These are phyloP conservation scores for Rhinogobio ventralis DNA, from an alignment of 2,797 vertebrate species.

Conservation along the genomic window DNA sequence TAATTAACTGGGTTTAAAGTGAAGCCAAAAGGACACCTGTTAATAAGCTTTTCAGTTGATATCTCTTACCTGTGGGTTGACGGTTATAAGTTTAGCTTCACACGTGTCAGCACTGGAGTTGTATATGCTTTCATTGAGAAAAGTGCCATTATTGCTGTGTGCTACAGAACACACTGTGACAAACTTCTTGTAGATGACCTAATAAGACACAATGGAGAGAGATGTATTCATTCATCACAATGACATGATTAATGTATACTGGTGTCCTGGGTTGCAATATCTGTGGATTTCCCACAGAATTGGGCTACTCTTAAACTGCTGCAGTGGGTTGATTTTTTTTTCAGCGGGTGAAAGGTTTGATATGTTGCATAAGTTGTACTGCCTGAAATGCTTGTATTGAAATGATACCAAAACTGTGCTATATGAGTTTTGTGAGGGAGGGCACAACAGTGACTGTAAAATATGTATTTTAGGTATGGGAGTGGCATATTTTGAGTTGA, in stretches of 20 bases:
- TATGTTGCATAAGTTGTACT: background rate
- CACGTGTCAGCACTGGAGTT: conserved; percentile 56
- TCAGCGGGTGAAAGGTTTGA: background rate
- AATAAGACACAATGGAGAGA: conserved; percentile 28
- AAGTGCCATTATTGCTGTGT: conserved; percentile 56
- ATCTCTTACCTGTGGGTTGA: conserved; percentile 76
- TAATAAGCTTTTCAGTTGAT: background rate
- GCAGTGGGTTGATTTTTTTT: background rate
- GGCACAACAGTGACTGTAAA: too few species aligned
- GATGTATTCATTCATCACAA: background rate
- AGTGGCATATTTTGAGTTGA: background rate
- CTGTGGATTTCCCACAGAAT: background rate
- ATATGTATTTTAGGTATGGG: too few species aligned
- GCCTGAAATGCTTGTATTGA: background rate
- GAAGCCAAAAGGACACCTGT: background rate
- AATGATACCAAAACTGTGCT: background rate
- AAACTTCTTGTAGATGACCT: conserved; percentile 96
- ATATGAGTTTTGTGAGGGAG: background rate
- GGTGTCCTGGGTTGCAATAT: background rate
- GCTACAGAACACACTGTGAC: conserved; percentile 77
- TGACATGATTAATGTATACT: background rate
- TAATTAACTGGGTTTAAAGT: background rate
- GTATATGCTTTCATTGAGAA: conserved; percentile 35
- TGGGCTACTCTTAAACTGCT: background rate
- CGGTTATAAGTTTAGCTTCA: conserved; percentile 68